Evolutionary conservation across 2,113 vertebrate genomes (phyloP), one percentile per base, ranked within the genome.

Genomic region (Paramisgurnus dabryanus): DNA sequence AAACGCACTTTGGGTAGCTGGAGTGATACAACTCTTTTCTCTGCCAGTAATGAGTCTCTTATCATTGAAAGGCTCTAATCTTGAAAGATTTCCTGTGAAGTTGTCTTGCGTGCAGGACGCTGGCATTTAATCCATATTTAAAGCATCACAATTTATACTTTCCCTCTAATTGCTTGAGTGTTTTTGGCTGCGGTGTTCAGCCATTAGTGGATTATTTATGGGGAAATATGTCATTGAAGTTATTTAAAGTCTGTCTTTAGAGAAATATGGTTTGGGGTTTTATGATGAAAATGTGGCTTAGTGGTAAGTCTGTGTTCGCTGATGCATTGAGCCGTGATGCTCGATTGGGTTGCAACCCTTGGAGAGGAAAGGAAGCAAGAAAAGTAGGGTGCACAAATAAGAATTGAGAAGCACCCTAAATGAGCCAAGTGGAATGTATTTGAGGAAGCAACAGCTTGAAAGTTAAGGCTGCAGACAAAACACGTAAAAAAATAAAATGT

Each of bases 91-190:
- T 80, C 71, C 71, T 78, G 72, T 81, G 80, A 80, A 80, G 73
- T 64, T 80, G 66, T 82, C 39, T 53, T 65, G 55, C 80, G 78
- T 84, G 81, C 69, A 65, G 72, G 71, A 82, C 45, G 45, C 67
- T 78, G 77, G 84, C 79, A 83, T 86, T 86, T 80, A 80, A 89
- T 85, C 82, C 82, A 83, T 83, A 79, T 86, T 77, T 83, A 87
- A 88, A 82, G 67, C 77, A 85, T 88, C 81, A 64, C 76, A 85
- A 90, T 88, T 73, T 61, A 87, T 86, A 63, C 82, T 68, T 50
- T 22, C 65, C 63, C 18, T 67, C 64, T 80, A 80, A 80, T 80
- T 75, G 78, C 65, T 69, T 60, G 57, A 78, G 81, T 75, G 76
- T 80, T 57, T 47, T 40, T 34, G 70, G 41, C 41, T 49, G 72